Base-by-base conservation (phyloP, 2,888 invertebrate genomes). In the Neoscelio sp. region DNA sequence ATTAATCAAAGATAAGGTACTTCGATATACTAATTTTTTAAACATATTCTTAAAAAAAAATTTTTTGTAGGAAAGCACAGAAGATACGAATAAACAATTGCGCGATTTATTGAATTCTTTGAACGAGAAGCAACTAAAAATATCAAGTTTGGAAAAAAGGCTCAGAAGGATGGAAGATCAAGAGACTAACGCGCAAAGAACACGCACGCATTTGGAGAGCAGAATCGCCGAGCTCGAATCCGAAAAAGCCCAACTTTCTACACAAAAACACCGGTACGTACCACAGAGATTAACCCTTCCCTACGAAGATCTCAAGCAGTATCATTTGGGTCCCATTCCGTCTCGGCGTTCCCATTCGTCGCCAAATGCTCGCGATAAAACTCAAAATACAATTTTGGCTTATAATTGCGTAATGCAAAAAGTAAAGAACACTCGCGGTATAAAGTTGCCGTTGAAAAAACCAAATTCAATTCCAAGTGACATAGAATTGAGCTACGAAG, bases 121-220 rank as follows among this genome's bases (percentile, higher is more conserved):
- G 6, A 26, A 23, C 3, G 46, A 77, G 6, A 77, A 77, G 5
- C 65, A 65, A 10, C 0, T 6, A 1, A 71, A 77, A 54, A 65
- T 77, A 13, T 71, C 71, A 12, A 7, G 2, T 56, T 83, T 93
- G 62, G 93, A 93, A 82, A 92, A 92, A 85, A 91, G 92, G 30
- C 92, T 93, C 54, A 87, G 92, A 50, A 91, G 92, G 38, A 86
- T 93, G 83, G 93, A 92, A 81, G 92, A 92, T 75, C 93, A 93
- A 80, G 92, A 93, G 82, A 89, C 92, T 30, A 91, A 92, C 8
- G 91, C 92, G 3, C 93, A 93, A 83, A 92, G 92, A 78, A 93
- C 93, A 84, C 92, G 93, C 2, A 93, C 92, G 28, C 91, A 93
- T 0, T 91, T 93, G 71, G 93, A 93, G 83, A 92, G 91, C 82